A percentile compares a stretch with the other conserved stretches of the same genome.
These are phyloP conservation scores for Bicyclus anynana DNA, from an alignment of 1,140 invertebrate genomes.

Conservation along the genomic window DNA sequence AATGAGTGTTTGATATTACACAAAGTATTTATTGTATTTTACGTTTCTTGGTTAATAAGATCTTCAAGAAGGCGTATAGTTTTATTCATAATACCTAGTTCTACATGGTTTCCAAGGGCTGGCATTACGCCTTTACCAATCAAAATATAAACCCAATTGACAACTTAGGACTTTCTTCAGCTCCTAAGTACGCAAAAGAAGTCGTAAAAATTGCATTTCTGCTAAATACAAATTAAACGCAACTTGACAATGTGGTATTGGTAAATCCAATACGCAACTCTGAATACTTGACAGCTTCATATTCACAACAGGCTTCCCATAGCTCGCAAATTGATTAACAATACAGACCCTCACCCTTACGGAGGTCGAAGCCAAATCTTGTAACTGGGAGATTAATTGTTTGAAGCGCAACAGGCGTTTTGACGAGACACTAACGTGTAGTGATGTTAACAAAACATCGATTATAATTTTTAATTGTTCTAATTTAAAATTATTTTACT, in stretches of 20 bases:
- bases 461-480: conserved; percentile 13
- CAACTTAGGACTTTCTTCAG: no score
- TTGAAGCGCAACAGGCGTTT: conserved; percentile 44
- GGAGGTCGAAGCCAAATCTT: conserved; percentile 45
- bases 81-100: no score
- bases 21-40: no score
- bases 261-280: conserved; percentile 23
- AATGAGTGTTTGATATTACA: no score
- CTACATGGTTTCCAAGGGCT: no score
- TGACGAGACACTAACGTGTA: conserved; percentile 30
- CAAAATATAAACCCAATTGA: no score
- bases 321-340: conserved; percentile 61
- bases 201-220: not conserved
- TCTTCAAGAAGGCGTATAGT: no score
- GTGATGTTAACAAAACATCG: conserved; percentile 17
- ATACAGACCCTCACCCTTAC: conserved; percentile 27
- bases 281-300: conserved; percentile 37
- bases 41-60: no score
- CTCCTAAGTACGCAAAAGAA: not conserved
- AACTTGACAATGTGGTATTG: conserved; percentile 22
- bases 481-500: not conserved
- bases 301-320: conserved; percentile 31
- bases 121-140: no score
- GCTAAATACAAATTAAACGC: conserved; percentile 4
- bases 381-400: conserved; percentile 63